Evolutionary conservation across 2,888 invertebrate genomes (phyloP), one percentile per base, ranked within the genome.

Genomic region (Lepidonotus clava): DNA sequence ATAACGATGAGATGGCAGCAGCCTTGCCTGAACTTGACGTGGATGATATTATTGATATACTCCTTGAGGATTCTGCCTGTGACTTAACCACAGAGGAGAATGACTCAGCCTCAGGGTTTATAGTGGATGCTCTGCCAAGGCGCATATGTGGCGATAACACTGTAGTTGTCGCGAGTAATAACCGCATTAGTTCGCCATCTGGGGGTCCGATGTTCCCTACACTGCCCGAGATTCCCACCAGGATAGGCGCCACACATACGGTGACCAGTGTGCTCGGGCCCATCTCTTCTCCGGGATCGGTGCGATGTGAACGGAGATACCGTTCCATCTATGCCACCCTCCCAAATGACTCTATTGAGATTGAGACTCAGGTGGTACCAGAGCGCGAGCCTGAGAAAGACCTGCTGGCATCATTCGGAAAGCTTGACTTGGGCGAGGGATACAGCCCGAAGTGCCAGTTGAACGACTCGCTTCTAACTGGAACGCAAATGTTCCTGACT

Each of bases 281-380:
- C 1, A 80, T 80, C 24, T 80, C 80, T 1, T 80, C 80, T 5
- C 80, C 80, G n/a, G 80, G 80, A 14, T 41, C 80, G 1, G 24
- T 51, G 46, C 34, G 76, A 40, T 24, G 38, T 36, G 76, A 36
- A n/a, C 34, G 36, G 24, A 14, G 51, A 1, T 80, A 46, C 34
- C 41, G 46, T 4, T 80, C 80, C 28, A 46, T 80, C 21, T 80
- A 80, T 80, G 80, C 80, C n/a, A 80, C 80, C 46, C 24, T 80
- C 2, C 80, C 80, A 46, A 51, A 21, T 1, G 46, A 80, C 28
- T 80, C 80, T 1, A 41, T 18, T 80, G 80, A 80, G 18, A 46
- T 80, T 46, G 46, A 80, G 28, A 80, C 80, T 5, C 80, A 41
- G 24, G 71, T 71, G 1, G 38, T 71, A 4, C 38, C 71, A 0